Conservation (phyloP, 2,888 invertebrate genomes). For the Caenorhabditis japonica region DNA sequence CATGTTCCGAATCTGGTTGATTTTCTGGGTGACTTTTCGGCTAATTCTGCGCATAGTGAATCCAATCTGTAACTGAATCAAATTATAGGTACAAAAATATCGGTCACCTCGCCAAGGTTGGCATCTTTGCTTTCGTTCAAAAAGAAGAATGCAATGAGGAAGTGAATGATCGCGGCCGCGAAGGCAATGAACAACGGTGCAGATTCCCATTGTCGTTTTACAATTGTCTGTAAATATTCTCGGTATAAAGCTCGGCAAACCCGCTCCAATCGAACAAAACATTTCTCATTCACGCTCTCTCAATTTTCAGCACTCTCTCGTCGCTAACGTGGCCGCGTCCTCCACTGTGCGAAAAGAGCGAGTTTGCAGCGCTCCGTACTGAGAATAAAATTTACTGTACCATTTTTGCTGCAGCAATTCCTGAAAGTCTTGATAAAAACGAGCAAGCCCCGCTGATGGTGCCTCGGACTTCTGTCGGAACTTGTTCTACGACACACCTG, state of each 20-base stretch:
- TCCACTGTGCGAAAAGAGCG: too few species aligned
- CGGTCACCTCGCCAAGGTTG: conserved; percentile 39
- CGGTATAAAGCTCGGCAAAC: too few species aligned
- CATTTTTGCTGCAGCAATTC: conserved; percentile 48
- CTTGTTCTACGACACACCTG: conserved; percentile 53
- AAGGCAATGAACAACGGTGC: conserved; percentile 47
- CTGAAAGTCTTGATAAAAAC: conserved; percentile 40
- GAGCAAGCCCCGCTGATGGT: conserved; percentile 52
- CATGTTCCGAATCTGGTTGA: conserved; percentile 25
- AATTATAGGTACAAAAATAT: background rate
- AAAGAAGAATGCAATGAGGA: conserved; percentile 44
- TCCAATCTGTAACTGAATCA: conserved; percentile 20
- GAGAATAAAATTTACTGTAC: conserved; percentile 14
- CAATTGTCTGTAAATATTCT: conserved; percentile 21
- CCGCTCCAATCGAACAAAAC: too few species aligned
- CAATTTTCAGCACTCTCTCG: too few species aligned
- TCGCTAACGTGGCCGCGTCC: too few species aligned
- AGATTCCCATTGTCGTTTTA: conserved; percentile 41
- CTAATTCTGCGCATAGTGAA: conserved; percentile 36
- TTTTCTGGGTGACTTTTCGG: conserved; percentile 20
- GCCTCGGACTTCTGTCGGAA: conserved; percentile 52
- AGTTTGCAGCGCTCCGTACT: too few species aligned
- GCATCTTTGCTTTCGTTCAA: conserved; percentile 47
- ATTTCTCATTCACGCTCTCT: too few species aligned
- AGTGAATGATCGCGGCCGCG: conserved; percentile 32